Evolutionary conservation across 2,888 invertebrate species (phyloP).

Genomic region (Drosophila subquinaria): DNA sequence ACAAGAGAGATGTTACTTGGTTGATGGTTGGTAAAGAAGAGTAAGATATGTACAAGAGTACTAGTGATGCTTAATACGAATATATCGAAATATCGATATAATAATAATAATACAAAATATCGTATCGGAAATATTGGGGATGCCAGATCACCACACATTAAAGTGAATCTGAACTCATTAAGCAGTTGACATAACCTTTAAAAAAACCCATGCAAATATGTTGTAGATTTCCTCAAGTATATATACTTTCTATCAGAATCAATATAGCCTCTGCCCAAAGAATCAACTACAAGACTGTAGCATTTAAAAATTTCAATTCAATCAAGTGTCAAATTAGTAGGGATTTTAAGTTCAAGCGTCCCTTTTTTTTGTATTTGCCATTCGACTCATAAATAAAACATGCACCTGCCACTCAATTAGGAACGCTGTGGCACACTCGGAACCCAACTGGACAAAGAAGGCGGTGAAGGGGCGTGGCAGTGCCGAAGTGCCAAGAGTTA

Average conservation of each 20-base stretch:
- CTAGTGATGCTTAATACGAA: too few relatives aligned
- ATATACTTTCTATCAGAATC: background rate
- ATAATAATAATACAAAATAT: too few relatives aligned
- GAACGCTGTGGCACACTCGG: slow-evolving; percentile 31
- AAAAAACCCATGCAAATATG: background rate
- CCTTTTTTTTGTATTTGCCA: slow-evolving; percentile 48
- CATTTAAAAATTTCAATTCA: slow-evolving; percentile 74
- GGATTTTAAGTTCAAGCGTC: slow-evolving; percentile 74
- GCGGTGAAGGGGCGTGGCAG: slow-evolving; percentile 20
- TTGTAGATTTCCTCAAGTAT: too few relatives aligned
- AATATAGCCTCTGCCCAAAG: background rate
- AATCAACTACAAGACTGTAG: slow-evolving; percentile 2
- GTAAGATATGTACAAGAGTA: too few relatives aligned
- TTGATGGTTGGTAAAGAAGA: too few relatives aligned
- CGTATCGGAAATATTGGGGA: too few relatives aligned
- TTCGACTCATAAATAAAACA: slow-evolving; percentile 76
- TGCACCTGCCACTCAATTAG: slow-evolving; percentile 76
- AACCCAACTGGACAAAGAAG: background rate
- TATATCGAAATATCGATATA: too few relatives aligned
- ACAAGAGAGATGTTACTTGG: too few relatives aligned
- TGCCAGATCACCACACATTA: too few relatives aligned
- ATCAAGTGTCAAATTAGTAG: slow-evolving; percentile 82
- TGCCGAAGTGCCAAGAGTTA: slow-evolving; percentile 61
- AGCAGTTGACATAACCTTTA: background rate
- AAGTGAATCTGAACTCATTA: background rate